Conservation (phyloP, 1,140 invertebrate species). For the Coptotermes formosanus region DNA sequence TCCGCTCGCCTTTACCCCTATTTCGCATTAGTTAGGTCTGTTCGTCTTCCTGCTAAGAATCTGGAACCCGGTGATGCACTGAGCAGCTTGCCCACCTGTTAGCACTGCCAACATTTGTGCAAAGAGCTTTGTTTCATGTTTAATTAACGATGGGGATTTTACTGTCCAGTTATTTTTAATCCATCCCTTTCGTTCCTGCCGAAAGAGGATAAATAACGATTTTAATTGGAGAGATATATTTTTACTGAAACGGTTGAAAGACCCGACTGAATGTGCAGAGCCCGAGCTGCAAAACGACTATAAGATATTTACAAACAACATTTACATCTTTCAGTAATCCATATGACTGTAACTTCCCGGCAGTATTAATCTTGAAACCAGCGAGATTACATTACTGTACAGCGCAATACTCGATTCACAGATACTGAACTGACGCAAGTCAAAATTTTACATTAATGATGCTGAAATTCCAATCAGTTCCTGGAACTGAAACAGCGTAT, state of each 20-base stretch:
- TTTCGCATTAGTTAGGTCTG: no score
- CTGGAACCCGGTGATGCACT: no score
- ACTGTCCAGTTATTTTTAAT: neutral
- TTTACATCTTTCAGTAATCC: neutral
- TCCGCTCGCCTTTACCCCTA: no score
- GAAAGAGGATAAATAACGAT: neutral
- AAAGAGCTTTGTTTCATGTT: neutral
- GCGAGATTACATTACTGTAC: neutral
- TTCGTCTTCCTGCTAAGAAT: no score
- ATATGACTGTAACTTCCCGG: neutral
- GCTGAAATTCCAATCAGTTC: no score
- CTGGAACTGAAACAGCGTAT: no score
- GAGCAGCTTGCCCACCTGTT: neutral
- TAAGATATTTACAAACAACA: neutral
- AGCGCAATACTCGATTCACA: no score
- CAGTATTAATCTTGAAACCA: neutral
- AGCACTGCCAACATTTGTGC: neutral
- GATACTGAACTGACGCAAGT: no score
- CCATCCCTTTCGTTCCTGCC: neutral
- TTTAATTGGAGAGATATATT: slow-evolving; percentile 1
- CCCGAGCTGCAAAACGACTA: neutral
- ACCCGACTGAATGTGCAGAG: neutral
- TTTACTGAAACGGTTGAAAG: neutral
- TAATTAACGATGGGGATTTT: slow-evolving; percentile 13
- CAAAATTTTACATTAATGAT: no score